Evolutionary conservation across 2,797 vertebrate genomes (phyloP).

Genomic region (Australoheros facetus): DNA sequence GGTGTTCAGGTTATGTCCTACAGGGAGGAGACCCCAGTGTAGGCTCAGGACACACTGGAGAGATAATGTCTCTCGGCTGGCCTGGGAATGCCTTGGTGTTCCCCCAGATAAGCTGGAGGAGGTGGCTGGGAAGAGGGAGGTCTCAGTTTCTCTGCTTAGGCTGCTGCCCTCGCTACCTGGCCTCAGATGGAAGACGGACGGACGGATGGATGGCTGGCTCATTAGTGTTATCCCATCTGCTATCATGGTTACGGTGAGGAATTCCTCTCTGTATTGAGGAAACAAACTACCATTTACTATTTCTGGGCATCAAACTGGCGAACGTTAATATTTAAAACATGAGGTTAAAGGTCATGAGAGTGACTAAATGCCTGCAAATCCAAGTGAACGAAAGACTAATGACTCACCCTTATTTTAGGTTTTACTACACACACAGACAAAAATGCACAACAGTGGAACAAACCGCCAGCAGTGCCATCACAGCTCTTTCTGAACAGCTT

Average conservation of each 20-base stretch:
- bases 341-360: neutral
- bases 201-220: too few relatives aligned
- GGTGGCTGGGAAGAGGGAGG: too few relatives aligned
- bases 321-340: neutral
- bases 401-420: neutral
- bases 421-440: neutral
- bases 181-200: too few relatives aligned
- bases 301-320: neutral
- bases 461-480: neutral
- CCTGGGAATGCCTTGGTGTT: too few relatives aligned
- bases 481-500: slow-evolving; percentile 9
- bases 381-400: slow-evolving; percentile 5
- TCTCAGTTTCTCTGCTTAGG: too few relatives aligned
- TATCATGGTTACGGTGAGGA: neutral
- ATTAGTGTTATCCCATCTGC: neutral
- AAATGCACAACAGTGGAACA: neutral
- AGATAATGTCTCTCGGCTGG: too few relatives aligned
- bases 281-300: neutral
- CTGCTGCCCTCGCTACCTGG: too few relatives aligned
- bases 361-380: slow-evolving; percentile 1
- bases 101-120: too few relatives aligned
- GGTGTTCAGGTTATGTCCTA: too few relatives aligned
- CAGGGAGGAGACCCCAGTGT: too few relatives aligned
- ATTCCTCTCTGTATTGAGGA: neutral
- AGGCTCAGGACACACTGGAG: too few relatives aligned